Percentiles rank a stretch among this genome's conserved stretches.
These are phyloP conservation scores for Ctenopoma multispine DNA, from an alignment of 2,797 vertebrate genomes.

Conservation along the genomic window DNA sequence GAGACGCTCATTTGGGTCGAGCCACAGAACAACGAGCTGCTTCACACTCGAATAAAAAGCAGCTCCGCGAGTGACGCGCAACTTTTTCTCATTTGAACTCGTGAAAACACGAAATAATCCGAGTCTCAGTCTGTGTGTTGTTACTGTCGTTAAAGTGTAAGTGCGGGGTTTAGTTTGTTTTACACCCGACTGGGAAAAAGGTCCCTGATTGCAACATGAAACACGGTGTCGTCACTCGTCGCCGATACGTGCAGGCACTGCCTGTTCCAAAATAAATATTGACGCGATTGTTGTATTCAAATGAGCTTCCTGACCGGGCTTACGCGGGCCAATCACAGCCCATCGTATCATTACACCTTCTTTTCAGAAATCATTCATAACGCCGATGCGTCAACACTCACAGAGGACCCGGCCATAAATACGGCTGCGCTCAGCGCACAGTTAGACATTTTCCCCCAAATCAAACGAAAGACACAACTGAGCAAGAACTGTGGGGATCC, in stretches of 20 bases:
- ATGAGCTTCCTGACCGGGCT: constrained; percentile 74
- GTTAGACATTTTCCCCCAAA: constrained; percentile 78
- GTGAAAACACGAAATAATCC: not conserved
- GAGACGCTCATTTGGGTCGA: constrained; percentile 23
- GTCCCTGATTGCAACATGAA: constrained; percentile 72
- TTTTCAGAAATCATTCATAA: constrained; percentile 88
- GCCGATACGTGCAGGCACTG: constrained; percentile 59
- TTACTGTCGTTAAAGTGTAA: not conserved
- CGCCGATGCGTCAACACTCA: constrained; percentile 85
- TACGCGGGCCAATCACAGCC: constrained; percentile 79
- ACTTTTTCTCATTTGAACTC: constrained; percentile 19
- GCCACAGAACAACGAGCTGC: constrained; percentile 6
- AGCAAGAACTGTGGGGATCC: constrained; percentile 56
- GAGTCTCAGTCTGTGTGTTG: not conserved
- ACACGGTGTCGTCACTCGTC: constrained; percentile 73
- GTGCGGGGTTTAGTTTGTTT: constrained; percentile 9
- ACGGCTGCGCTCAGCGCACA: constrained; percentile 75
- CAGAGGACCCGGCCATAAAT: constrained; percentile 83
- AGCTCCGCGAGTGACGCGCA: not conserved
- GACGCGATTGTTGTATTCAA: constrained; percentile 81
- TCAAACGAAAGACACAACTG: constrained; percentile 72
- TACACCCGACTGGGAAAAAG: constrained; percentile 54
- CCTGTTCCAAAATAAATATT: constrained; percentile 82
- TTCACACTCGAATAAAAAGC: constrained; percentile 10
- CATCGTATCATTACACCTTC: constrained; percentile 83